Evolutionary conservation across 2,113 vertebrate species (phyloP), one percentile per base, ranked within the genome.

Genomic region (Poeciliopsis retropinna): DNA sequence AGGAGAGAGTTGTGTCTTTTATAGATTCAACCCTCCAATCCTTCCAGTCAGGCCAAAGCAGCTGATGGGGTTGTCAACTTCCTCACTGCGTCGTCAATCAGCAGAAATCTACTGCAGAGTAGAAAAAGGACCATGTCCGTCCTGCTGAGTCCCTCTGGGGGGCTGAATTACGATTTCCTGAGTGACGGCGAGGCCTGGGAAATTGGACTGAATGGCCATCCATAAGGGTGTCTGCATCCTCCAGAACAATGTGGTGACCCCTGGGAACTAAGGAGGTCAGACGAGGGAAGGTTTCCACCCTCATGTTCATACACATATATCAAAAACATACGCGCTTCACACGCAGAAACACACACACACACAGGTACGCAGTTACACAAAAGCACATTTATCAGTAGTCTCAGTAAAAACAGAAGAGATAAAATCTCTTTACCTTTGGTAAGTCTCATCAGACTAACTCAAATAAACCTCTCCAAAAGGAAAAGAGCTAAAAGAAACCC

Each of bases 151-250:
- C 62, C 85, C 80, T 87, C 81, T 72, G 76, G 73, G 28, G 72
- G 80, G 81, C 68, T 93, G 90, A 93, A 83, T 93, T 92, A 94
- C 80, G 85, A 86, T 93, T 93, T 93, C 93, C 91, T 84, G 81
- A 88, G 84, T 86, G 78, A 73, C 41, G 65, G 67, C 70, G 71
- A 90, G 85, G 79, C 85, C 79, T 76, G 87, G 91, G 89, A 91
- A 93, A 87, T 72, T 28, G 8, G 75, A 44, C 67, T 87, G 90
- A 92, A 39, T 0, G 72, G 88, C 63, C 82, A 91, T 93, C 75
- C 81, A 89, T 92, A 90, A 91, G 83, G 65, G 76, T 89, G 88
- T 91, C 89, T 92, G 89, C 88, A 90, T 92, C 88, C 90, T 92
- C 84, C 84, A 87, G 89, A 92, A 93, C 91, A 91, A 92, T 92